phyloP scores from a whole-genome alignment of 23 tunicate species.

The Trididemnum miniatum region DNA sequence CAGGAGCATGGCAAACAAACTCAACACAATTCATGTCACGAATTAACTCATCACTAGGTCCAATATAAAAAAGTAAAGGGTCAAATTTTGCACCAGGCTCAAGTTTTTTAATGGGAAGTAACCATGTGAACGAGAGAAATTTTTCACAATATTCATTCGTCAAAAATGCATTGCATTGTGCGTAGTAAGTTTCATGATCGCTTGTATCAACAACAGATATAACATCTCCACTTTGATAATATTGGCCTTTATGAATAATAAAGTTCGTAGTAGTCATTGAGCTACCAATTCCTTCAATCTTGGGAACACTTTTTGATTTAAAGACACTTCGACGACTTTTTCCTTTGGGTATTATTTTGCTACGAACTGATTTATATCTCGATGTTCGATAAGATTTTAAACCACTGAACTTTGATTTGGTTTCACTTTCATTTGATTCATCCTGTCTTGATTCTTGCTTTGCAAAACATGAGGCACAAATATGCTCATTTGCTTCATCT shows the following conservation, averaged over 20 bases:
- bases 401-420: not conserved
- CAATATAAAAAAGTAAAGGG: conserved; percentile 38
- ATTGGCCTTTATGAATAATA: conserved; percentile 72
- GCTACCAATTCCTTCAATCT: conserved; percentile 11
- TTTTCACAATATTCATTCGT: conserved; percentile 69
- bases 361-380: conserved; percentile 47
- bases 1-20: conserved; percentile 63
- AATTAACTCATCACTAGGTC: conserved; percentile 47
- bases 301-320: conserved; percentile 43
- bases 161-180: conserved; percentile 79
- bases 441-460: conserved; percentile 38
- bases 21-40: conserved; percentile 51
- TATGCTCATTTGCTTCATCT: conserved; percentile 29
- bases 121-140: conserved; percentile 72
- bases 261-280: conserved; percentile 42
- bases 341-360: conserved; percentile 59
- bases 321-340: conserved; percentile 59
- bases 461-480: conserved; percentile 45
- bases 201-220: conserved; percentile 74
- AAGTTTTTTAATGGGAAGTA: conserved; percentile 34
- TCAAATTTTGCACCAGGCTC: conserved; percentile 24
- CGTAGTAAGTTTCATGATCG: conserved; percentile 66
- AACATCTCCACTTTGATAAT: conserved; percentile 79
- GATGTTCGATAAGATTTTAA: conserved; percentile 3
- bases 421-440: not conserved